Conservation (phyloP, 2,113 vertebrate genomes). For the Misgurnus mizolepis region DNA sequence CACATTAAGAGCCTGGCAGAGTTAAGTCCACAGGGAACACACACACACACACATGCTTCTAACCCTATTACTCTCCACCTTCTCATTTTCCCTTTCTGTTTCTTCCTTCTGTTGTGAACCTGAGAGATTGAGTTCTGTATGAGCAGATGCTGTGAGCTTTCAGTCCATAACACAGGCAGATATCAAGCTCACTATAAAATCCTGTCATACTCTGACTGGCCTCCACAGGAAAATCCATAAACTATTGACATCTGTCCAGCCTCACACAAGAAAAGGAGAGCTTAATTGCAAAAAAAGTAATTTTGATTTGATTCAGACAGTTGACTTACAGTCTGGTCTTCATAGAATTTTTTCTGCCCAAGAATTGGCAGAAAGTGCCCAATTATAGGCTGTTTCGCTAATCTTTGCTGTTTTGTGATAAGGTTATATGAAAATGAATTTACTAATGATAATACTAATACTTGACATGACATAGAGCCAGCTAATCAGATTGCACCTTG, state of each 20-base stretch:
- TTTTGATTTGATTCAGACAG: slow-evolving; percentile 10
- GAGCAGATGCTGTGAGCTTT: slow-evolving; percentile 30
- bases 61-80: slow-evolving; percentile 19
- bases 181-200: slow-evolving; percentile 30
- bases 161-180: slow-evolving; percentile 23
- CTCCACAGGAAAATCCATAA: slow-evolving; percentile 36
- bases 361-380: background rate
- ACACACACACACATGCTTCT: slow-evolving; percentile 17
- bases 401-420: background rate
- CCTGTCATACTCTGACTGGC: slow-evolving; percentile 15
- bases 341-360: background rate
- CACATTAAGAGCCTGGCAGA: background rate
- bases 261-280: background rate
- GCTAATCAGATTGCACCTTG: background rate
- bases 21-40: background rate
- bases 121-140: slow-evolving; percentile 26
- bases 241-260: slow-evolving; percentile 30
- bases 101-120: slow-evolving; percentile 30
- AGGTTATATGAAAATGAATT: background rate
- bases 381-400: background rate
- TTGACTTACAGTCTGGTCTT: background rate
- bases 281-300: background rate
- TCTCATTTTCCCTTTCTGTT: background rate
- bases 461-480: background rate
- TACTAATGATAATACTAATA: too few species aligned